These are phyloP conservation scores for Varroa destructor DNA, from an alignment of 1,140 invertebrate genomes.

Conservation along the genomic window DNA sequence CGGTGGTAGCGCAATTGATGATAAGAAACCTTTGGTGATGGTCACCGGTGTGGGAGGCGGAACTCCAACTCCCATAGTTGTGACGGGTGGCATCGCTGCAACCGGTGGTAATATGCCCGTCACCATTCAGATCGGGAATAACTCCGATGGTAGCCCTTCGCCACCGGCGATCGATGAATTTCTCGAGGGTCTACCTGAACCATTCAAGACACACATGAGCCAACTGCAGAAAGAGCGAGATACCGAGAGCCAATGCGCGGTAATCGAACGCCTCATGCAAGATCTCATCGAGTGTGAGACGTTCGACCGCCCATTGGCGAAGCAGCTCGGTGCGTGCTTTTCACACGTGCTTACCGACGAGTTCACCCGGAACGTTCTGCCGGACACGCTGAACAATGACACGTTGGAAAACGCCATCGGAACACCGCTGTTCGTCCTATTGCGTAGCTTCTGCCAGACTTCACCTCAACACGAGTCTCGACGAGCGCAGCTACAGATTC, in stretches of 20 bases:
- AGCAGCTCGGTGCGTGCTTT: slow-evolving; percentile 44
- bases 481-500: slow-evolving; percentile 27
- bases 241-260: slow-evolving; percentile 6
- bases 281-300: slow-evolving; percentile 37
- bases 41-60: background rate
- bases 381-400: slow-evolving; percentile 45
- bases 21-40: too few relatives aligned
- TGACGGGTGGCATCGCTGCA: background rate
- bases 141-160: background rate
- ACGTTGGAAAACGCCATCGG: slow-evolving; percentile 59
- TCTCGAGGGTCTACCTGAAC: slow-evolving; percentile 8
- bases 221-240: slow-evolving; percentile 24
- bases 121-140: background rate
- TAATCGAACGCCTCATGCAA: slow-evolving; percentile 7
- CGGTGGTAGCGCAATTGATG: too few relatives aligned
- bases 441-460: slow-evolving; percentile 40
- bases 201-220: slow-evolving; percentile 23
- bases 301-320: slow-evolving; percentile 51
- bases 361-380: slow-evolving; percentile 45
- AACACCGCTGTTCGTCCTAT: slow-evolving; percentile 64
- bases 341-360: slow-evolving; percentile 45
- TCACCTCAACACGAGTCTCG: slow-evolving; percentile 7
- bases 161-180: background rate
- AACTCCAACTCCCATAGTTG: background rate
- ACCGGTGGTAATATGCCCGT: too few relatives aligned